Percentiles rank a stretch among this genome's conserved stretches.
These are phyloP conservation scores for Dipodomys spectabilis DNA, from an alignment of 2,113 vertebrate species.

Conservation along the genomic window DNA sequence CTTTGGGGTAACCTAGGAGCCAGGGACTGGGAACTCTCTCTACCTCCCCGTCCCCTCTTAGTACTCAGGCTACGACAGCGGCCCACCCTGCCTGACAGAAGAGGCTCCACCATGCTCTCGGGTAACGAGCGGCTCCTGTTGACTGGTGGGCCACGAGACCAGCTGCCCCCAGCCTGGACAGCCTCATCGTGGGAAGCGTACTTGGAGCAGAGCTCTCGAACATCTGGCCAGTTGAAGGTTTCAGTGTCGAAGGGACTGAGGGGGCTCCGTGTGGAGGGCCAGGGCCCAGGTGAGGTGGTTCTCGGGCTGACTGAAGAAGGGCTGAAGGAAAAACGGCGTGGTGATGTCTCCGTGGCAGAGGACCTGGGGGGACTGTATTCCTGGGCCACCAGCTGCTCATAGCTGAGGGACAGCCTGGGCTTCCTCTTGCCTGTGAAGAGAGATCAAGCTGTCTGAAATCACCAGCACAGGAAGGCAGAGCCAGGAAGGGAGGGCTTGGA, in stretches of 20 bases:
- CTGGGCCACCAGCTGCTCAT: constrained; percentile 81
- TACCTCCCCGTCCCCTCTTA: background rate
- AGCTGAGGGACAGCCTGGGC: constrained; percentile 79
- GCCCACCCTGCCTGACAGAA: background rate
- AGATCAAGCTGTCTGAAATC: background rate
- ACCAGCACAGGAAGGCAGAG: background rate
- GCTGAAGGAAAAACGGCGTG: constrained; percentile 73
- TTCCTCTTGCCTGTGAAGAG: constrained; percentile 85
- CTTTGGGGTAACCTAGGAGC: background rate
- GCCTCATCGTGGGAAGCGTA: constrained; percentile 78
- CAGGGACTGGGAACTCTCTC: background rate
- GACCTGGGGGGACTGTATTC: constrained; percentile 77
- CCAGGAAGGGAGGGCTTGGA: background rate
- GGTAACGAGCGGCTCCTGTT: constrained; percentile 86
- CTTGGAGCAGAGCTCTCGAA: constrained; percentile 92
- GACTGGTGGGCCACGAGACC: background rate
- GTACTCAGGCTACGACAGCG: constrained; percentile 66
- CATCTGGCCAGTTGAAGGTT: constrained; percentile 93
- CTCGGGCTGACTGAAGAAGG: constrained; percentile 74
- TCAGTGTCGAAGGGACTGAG: constrained; percentile 86
- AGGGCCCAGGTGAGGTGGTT: constrained; percentile 32
- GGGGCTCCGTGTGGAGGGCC: constrained; percentile 78
- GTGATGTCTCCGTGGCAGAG: constrained; percentile 52
- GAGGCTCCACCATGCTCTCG: constrained; percentile 81
- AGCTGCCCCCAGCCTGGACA: constrained; percentile 50